These are phyloP conservation scores for Tonatia bakeri DNA, from an alignment of 2,113 vertebrate species.

Conservation along the genomic window DNA sequence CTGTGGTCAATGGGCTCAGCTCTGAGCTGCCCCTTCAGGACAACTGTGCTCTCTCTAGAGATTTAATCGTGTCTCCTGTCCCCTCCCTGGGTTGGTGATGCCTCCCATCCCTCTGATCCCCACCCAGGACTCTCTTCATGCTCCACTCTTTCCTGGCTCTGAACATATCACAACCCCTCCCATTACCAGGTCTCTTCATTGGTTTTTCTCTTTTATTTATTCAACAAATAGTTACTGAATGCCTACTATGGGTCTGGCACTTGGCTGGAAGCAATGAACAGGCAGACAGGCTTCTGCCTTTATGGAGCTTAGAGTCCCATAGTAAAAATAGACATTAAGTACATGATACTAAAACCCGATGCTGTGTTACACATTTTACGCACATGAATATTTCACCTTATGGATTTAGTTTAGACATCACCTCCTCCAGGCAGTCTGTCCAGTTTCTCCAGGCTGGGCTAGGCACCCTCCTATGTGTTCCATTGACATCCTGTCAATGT, in stretches of 20 bases:
- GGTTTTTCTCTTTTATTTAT: background rate
- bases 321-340: background rate
- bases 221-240: background rate
- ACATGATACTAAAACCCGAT: background rate
- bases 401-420: background rate
- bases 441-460: background rate
- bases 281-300: background rate
- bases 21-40: background rate
- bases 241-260: background rate
- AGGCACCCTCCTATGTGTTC: background rate
- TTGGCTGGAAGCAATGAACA: background rate
- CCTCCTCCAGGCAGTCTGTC: background rate
- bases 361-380: background rate
- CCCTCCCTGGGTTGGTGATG: rapidly evolving
- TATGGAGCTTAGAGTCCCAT: background rate
- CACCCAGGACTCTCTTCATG: background rate
- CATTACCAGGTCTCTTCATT: background rate
- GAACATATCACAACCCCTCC: background rate
- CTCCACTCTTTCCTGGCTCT: background rate
- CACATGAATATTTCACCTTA: background rate
- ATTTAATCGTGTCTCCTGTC: background rate
- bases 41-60: background rate
- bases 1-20: background rate
- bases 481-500: background rate
- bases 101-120: background rate